Evolutionary conservation across 2,888 invertebrate species (phyloP), one percentile per base, ranked within the genome.

Genomic region (Hecatera dysodea): DNA sequence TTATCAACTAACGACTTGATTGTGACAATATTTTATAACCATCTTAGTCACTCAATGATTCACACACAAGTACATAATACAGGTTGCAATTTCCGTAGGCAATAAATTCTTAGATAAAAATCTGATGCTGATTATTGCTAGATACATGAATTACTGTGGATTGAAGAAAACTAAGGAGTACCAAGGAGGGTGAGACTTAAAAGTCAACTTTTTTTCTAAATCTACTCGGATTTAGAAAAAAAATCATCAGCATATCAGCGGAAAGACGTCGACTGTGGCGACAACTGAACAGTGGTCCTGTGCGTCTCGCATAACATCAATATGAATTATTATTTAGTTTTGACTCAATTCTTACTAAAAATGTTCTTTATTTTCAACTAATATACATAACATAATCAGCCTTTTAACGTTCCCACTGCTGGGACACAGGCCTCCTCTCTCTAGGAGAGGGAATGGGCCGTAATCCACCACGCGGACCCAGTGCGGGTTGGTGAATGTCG

Each of bases 81-180:
- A 44, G 75, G 75, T 75, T 64, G 53, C 48, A 44, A 77, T 67
- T 80, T 77, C 77, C 80, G 80, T 80, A 75, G 36, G 22, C 67
- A 80, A 77, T 77, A 48, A 67, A 77, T 77, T 74, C 64, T 74
- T 17, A 60, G 76, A 78, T 78, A 59, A 66, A 0, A n/a, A 76
- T 76, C 76, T 62, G 15, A 29, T 57, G 80, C 50, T 64, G 67
- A 64, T 67, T 46, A 67, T 42, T 44, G 27, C 60, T 55, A 36
- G 63, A 61, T 64, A 67, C 39, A 59, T 73, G 12, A 12, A 48
- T 72, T 72, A 52, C 15, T 29, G 72, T 48, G 36, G 48, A 60
- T 78, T 64, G 22, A 60, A 78, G 48, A 60, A 36, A 77, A 39
- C 12, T 39, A 12, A 1, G 48, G 12, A 33, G n/a, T 7, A 24